Base-by-base conservation (phyloP, 1,140 invertebrate species). In the Sarcophaga bullata region DNA sequence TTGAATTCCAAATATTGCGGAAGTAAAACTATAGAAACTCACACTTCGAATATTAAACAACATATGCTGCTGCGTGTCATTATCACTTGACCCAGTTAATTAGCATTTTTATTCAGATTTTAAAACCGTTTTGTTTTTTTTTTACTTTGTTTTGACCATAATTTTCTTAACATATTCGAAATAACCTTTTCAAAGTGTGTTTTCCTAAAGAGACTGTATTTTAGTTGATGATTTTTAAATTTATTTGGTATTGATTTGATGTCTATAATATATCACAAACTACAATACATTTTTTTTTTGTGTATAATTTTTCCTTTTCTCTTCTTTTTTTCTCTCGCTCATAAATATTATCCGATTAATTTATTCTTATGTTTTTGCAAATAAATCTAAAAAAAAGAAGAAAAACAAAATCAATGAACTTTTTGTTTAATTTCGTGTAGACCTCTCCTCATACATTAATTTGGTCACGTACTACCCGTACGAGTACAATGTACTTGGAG, bases 1-100 rank as follows among this genome's bases (percentile, higher is more conserved):
- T 19, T 17, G 15, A 62, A 25, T 19, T 68, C 19, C 19, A 19
- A 68, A 68, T 68, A 68, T 25, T 19, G 62, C 62, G 62, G 62
- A 68, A 68, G 62, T 68, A 68, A 68, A 62, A 62, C 54, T 15
- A 62, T 15, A 13, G 15, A 11, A 58, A 13, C 10, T 13, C 13
- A 58, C 6, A 8, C 19, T 19, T 19, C 62, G 3, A 19, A 25
- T 8, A 19, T 17, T 9, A 8, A 68, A 25, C 7, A 68, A 19
- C 50, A 10, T 52, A 52, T 10, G 50, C 50, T 52, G 13, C 62
- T 15, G 62, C 62, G n/a, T 68, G 62, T 68, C 62, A 62, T 19
- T 19, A 68, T 17, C n/a, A 68, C 62, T 68, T 68, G 62, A 68
- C 62, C 62, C 62, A 68, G 62, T 68, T 68, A 25, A 68, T 68